phyloP scores from a whole-genome alignment of 2,113 vertebrate genomes.

The Hystrix cristata region DNA sequence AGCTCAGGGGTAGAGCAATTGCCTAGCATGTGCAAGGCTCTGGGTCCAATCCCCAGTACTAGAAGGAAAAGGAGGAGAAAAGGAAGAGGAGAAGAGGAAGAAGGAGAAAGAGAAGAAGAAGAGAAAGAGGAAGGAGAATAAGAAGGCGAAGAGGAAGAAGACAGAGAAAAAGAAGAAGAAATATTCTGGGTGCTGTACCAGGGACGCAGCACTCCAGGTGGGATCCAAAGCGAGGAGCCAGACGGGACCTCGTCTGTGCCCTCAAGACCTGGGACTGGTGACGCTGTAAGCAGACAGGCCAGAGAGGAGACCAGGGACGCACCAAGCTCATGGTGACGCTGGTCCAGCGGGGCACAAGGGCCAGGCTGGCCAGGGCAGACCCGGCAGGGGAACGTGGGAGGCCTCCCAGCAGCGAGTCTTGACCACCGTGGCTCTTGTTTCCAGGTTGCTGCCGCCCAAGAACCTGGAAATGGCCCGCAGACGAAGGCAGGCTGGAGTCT shows the following conservation, averaged over 20 bases:
- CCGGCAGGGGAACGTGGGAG: neutral
- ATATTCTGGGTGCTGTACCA: neutral
- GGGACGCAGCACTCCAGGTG: neutral
- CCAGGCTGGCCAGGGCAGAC: neutral
- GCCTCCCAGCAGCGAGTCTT: neutral
- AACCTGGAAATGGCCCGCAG: conserved; percentile 35
- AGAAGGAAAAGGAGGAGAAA: neutral
- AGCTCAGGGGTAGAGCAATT: neutral
- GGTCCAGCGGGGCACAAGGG: neutral
- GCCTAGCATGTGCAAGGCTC: neutral
- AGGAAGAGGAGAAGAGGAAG: neutral
- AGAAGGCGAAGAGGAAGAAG: neutral
- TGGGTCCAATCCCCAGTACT: neutral
- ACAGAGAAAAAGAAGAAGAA: neutral
- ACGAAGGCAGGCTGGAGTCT: neutral
- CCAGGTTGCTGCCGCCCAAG: conserved; percentile 15
- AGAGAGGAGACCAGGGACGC: neutral
- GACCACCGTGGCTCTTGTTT: neutral
- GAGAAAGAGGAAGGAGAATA: neutral
- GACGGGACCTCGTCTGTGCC: neutral
- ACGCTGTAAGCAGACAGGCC: neutral
- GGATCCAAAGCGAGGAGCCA: neutral
- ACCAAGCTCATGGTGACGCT: neutral
- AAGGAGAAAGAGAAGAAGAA: too few species aligned
- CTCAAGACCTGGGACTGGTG: neutral